phyloP scores from a whole-genome alignment of 2,797 vertebrate genomes.

The Serranus cabrilla region DNA sequence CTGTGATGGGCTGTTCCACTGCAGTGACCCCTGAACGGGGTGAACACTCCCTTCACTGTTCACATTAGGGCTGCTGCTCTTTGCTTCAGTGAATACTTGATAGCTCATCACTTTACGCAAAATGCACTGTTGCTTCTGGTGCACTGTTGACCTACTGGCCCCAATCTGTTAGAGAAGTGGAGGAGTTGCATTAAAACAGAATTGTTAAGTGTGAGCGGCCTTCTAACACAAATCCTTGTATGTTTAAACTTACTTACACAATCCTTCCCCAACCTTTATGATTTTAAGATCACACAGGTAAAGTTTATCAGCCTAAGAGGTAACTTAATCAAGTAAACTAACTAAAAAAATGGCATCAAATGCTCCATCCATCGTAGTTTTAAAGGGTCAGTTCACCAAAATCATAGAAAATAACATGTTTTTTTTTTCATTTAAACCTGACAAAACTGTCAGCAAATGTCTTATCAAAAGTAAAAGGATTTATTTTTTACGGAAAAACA shows the following conservation, averaged over 20 bases:
- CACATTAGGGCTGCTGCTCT: constrained; percentile 61
- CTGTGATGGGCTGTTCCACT: constrained; percentile 67
- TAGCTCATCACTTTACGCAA: constrained; percentile 71
- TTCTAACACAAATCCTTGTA: background rate
- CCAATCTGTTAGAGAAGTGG: constrained; percentile 59
- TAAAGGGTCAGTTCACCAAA: background rate
- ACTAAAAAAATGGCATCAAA: background rate
- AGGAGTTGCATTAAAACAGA: constrained; percentile 28
- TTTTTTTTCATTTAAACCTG: background rate
- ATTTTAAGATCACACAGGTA: background rate
- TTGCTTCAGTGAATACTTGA: constrained; percentile 71
- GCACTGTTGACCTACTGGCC: constrained; percentile 62
- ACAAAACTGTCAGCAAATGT: too few species aligned
- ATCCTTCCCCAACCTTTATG: background rate
- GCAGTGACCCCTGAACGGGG: constrained; percentile 74
- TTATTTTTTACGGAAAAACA: background rate
- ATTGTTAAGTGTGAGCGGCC: background rate
- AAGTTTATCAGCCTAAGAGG: background rate
- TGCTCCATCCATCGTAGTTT: background rate
- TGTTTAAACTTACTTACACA: background rate
- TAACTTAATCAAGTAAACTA: background rate
- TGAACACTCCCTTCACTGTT: constrained; percentile 73
- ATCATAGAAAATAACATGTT: background rate
- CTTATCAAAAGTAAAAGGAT: too few species aligned
- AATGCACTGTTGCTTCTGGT: constrained; percentile 55